These are phyloP conservation scores for Hippasteria phrygiana DNA, from an alignment of 53 echinoderm and acorn worm species.

Conservation along the genomic window DNA sequence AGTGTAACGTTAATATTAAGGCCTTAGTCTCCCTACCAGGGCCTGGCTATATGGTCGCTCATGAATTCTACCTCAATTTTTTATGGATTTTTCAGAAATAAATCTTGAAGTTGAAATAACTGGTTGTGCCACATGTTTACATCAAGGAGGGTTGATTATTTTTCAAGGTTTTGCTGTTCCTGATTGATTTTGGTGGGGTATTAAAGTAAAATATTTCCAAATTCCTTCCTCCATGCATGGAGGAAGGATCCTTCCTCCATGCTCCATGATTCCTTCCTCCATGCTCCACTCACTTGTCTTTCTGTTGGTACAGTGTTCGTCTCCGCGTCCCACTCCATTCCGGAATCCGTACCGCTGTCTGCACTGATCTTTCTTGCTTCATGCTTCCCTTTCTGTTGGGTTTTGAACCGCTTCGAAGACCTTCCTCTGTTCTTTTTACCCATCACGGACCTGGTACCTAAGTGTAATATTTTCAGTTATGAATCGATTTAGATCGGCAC, in stretches of 20 bases:
- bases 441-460: background rate
- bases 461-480: no score
- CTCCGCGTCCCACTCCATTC: slow-evolving; percentile 38
- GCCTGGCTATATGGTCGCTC: no score
- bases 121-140: no score
- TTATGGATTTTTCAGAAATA: no score
- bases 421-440: slow-evolving; percentile 42
- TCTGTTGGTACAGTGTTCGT: slow-evolving; percentile 25
- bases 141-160: no score
- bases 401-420: slow-evolving; percentile 11
- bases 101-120: no score
- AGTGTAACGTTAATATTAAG: background rate
- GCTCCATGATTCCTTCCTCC: background rate
- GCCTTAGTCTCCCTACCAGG: background rate
- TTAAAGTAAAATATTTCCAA: no score
- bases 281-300: background rate
- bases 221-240: no score
- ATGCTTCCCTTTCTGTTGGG: background rate
- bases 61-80: background rate
- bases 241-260: no score
- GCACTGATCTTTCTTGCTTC: background rate
- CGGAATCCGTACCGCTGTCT: slow-evolving; percentile 44
- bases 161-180: no score
- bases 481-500: no score
- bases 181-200: no score